phyloP scores from a whole-genome alignment of 1,140 invertebrate genomes.

The Drosophila kohkoa region DNA sequence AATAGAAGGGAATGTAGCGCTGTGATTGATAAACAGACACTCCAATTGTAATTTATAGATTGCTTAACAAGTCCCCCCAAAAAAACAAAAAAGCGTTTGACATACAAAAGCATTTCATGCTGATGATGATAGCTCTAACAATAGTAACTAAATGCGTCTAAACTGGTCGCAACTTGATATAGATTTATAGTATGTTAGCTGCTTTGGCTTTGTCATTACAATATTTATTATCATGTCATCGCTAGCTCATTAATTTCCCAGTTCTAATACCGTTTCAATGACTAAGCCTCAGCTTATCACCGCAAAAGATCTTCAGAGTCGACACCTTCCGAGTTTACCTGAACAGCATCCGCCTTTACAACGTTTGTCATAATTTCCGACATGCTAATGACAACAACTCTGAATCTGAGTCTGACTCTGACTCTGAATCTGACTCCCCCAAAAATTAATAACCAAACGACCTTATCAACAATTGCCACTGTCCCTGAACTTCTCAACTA shows the following conservation, averaged over 20 bases:
- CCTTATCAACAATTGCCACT: constrained; percentile 43
- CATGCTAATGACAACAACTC: constrained; percentile 64
- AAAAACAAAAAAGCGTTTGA: neutral
- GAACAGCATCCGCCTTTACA: constrained; percentile 65
- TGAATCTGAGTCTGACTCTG: neutral
- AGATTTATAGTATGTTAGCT: neutral
- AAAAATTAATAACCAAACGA: constrained; percentile 9
- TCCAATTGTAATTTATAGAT: constrained; percentile 1
- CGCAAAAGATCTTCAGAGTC: constrained; percentile 42
- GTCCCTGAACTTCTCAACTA: constrained; percentile 60
- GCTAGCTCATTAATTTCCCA: constrained; percentile 26
- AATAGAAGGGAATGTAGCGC: constrained; percentile 17
- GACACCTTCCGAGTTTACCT: constrained; percentile 36
- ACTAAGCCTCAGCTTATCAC: constrained; percentile 34
- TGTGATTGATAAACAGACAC: constrained; percentile 16
- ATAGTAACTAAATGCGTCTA: neutral
- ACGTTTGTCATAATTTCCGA: constrained; percentile 29
- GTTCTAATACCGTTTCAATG: constrained; percentile 52
- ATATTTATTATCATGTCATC: constrained; percentile 35
- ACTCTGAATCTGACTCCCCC: neutral
- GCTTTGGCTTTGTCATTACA: neutral
- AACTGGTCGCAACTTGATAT: neutral
- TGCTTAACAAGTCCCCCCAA: neutral
- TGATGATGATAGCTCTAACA: neutral
- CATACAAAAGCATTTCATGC: neutral